Conservation (phyloP, 2,113 vertebrate species). For the Spea bombifrons region DNA sequence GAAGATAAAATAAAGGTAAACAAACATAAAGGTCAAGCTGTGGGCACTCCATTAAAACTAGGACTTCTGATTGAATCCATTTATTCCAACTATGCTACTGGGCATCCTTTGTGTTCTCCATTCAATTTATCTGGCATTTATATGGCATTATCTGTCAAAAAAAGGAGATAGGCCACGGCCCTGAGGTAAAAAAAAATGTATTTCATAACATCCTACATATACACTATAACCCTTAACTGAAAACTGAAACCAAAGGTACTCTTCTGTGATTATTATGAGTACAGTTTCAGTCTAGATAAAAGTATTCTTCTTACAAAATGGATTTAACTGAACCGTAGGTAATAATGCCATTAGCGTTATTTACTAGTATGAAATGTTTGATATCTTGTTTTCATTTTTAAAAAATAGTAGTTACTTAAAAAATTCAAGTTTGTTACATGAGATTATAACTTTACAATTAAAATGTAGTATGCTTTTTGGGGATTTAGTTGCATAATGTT, state of each 20-base stretch:
- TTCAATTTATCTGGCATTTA: conserved; percentile 48
- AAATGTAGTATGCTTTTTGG: too few species aligned
- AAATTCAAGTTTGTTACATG: neutral
- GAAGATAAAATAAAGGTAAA: conserved; percentile 48
- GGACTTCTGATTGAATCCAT: conserved; percentile 45
- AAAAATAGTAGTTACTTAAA: neutral
- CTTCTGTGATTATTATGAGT: conserved; percentile 6
- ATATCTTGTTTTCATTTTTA: neutral
- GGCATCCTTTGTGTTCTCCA: conserved; percentile 39
- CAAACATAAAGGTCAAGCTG: conserved; percentile 45
- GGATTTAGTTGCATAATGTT: too few species aligned
- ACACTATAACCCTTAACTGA: conserved; percentile 24
- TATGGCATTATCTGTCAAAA: conserved; percentile 46
- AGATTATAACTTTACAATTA: too few species aligned
- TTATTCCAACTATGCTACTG: conserved; percentile 45
- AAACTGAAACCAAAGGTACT: neutral
- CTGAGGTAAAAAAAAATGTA: conserved; percentile 32
- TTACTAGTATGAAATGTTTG: neutral
- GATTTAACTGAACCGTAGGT: neutral
- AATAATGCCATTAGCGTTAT: too few species aligned
- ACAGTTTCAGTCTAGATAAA: conserved; percentile 11
- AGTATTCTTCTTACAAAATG: conserved; percentile 15
- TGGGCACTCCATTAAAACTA: conserved; percentile 43
- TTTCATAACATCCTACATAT: conserved; percentile 36
- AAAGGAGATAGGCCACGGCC: conserved; percentile 33